These are phyloP conservation scores for Scalopus aquaticus DNA, from an alignment of 2,113 vertebrate genomes.

Conservation along the genomic window DNA sequence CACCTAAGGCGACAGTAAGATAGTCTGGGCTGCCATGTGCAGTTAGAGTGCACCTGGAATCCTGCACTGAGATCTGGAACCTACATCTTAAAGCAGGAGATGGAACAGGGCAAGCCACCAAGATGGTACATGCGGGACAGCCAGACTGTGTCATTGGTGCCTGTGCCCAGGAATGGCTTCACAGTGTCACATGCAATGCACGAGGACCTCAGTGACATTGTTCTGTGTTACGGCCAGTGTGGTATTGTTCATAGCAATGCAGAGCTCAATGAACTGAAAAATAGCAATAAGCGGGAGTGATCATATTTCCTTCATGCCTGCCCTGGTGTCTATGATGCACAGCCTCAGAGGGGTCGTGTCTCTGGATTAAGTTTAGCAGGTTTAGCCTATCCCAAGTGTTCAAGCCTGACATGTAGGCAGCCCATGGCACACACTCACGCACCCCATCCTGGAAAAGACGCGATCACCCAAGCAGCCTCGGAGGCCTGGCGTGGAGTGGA, in stretches of 20 bases:
- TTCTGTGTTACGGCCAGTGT: background rate
- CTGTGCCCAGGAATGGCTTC: background rate
- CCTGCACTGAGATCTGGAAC: background rate
- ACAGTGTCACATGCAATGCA: background rate
- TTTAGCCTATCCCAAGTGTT: background rate
- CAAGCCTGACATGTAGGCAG: background rate
- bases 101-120: background rate
- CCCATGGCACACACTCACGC: fast-evolving
- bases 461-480: background rate
- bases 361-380: background rate
- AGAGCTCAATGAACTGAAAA: background rate
- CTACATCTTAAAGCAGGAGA: background rate
- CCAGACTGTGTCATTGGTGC: background rate
- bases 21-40: fast-evolving
- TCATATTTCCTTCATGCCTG: background rate
- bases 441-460: background rate
- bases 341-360: background rate
- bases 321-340: background rate
- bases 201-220: background rate
- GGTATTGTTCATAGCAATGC: background rate
- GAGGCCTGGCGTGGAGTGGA: background rate
- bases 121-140: background rate
- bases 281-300: background rate
- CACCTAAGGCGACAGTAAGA: background rate
- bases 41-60: background rate